Evolutionary conservation across 2,888 invertebrate genomes (phyloP).

Genomic region (Pristionchus exspectatus): DNA sequence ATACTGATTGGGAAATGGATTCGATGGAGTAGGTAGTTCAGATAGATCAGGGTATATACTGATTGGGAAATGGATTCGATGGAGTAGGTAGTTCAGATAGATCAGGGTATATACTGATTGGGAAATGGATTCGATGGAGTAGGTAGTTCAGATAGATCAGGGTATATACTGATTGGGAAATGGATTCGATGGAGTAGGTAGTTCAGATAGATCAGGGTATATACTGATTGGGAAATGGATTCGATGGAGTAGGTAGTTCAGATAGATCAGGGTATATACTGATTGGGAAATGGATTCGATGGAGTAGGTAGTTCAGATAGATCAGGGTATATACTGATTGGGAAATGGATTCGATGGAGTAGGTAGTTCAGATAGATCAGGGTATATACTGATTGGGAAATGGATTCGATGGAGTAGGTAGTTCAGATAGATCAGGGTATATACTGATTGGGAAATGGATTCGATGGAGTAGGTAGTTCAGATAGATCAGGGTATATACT

Average conservation of each 20-base stretch:
- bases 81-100: background rate
- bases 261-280: background rate
- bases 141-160: background rate
- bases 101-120: no score
- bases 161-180: no score
- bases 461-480: background rate
- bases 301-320: background rate
- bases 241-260: background rate
- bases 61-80: no score
- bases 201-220: background rate
- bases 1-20: no score
- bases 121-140: background rate
- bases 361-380: background rate
- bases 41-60: background rate
- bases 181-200: background rate
- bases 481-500: background rate
- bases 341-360: background rate
- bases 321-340: no score
- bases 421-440: background rate
- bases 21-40: background rate
- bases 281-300: no score
- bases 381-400: no score
- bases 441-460: no score
- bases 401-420: background rate
- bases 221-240: no score